Evolutionary conservation across 2,113 vertebrate species (phyloP).

Genomic region (Smithornis capensis): DNA sequence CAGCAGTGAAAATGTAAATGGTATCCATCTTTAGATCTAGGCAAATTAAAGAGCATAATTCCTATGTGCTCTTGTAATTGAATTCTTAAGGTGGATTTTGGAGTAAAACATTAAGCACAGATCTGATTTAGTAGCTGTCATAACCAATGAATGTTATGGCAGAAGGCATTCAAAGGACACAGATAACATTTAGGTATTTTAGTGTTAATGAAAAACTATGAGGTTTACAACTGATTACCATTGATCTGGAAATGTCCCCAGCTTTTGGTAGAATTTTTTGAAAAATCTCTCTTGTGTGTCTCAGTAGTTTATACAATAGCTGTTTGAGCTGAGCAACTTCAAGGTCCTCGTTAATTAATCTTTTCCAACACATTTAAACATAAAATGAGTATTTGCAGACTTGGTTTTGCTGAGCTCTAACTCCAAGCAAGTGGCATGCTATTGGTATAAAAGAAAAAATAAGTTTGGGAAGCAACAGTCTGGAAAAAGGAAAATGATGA

Average conservation of each 20-base stretch:
- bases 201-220: neutral
- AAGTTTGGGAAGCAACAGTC: neutral
- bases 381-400: neutral
- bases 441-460: neutral
- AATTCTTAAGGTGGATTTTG: neutral
- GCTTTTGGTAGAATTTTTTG: neutral
- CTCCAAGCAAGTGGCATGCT: neutral
- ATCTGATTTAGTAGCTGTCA: neutral
- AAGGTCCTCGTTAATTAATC: neutral
- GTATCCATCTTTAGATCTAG: neutral
- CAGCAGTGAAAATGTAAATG: neutral
- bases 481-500: neutral
- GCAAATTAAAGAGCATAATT: neutral
- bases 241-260: neutral
- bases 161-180: neutral
- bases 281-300: neutral
- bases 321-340: neutral
- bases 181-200: neutral
- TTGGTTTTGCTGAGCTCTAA: neutral
- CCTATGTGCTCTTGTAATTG: neutral
- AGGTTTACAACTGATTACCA: neutral
- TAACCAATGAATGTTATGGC: neutral
- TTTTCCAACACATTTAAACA: neutral
- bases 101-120: neutral
- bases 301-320: neutral